Evolutionary conservation across 1,140 invertebrate genomes (phyloP).

Genomic region (Drosophila equinoxialis): DNA sequence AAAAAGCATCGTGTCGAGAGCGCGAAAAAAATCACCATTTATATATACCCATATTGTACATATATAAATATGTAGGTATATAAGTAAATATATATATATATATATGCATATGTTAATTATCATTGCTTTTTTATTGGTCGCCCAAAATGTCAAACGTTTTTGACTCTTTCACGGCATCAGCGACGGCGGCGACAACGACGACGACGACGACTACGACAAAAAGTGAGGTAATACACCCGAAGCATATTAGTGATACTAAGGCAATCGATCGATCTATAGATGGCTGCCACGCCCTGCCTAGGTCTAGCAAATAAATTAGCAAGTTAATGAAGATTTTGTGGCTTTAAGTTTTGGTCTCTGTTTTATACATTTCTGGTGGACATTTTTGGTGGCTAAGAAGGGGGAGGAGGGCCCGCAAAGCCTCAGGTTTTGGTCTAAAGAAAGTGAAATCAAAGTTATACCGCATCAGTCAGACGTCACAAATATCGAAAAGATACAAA

Average conservation of each 20-base stretch:
- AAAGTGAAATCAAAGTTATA: constrained; percentile 70
- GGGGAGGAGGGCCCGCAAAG: not conserved
- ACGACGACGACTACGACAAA: constrained; percentile 33
- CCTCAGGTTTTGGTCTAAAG: constrained; percentile 55
- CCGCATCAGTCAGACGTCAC: constrained; percentile 36
- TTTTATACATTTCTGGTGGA: not conserved
- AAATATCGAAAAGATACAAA: not conserved
- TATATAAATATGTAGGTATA: constrained; percentile 39
- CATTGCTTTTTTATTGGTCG: constrained; percentile 75
- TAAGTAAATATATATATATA: constrained; percentile 46
- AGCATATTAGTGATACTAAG: constrained; percentile 36
- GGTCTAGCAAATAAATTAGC: constrained; percentile 61
- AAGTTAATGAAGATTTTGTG: constrained; percentile 54
- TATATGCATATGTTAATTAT: constrained; percentile 72
- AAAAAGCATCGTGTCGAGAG: constrained; percentile 61
- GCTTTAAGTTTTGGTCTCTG: not conserved
- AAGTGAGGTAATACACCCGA: constrained; percentile 73
- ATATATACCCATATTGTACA: constrained; percentile 39
- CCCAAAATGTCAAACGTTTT: constrained; percentile 82
- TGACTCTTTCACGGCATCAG: constrained; percentile 38
- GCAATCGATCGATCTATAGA: constrained; percentile 25
- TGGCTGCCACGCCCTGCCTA: constrained; percentile 50
- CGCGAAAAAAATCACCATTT: constrained; percentile 49
- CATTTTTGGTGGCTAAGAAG: not conserved
- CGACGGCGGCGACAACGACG: constrained; percentile 30